Conservation (phyloP, 2,888 invertebrate species). For the Aphodius sticticus region DNA sequence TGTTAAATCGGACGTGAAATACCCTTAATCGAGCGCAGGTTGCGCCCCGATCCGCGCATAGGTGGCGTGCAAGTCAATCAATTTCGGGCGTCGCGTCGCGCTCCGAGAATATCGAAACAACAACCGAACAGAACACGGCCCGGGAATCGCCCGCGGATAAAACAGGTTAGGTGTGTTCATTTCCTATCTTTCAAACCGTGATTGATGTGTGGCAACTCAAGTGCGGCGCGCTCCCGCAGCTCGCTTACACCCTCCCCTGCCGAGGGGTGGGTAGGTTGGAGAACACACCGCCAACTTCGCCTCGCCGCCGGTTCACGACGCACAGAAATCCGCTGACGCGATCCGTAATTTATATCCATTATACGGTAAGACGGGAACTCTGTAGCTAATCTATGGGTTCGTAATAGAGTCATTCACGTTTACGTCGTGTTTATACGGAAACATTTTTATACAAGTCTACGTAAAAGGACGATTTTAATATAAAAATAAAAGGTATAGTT, state of each 20-base stretch:
- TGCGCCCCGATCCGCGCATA: conserved; percentile 22
- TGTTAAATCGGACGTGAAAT: conserved; percentile 35
- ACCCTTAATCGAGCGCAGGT: conserved; percentile 32
- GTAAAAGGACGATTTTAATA: too few species aligned
- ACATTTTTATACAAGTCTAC: too few species aligned
- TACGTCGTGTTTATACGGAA: background rate
- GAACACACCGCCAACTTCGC: too few species aligned
- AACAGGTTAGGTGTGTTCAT: conserved; percentile 59
- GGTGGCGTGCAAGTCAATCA: conserved; percentile 46
- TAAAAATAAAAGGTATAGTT: too few species aligned
- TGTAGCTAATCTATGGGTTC: background rate
- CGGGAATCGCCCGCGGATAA: conserved; percentile 51
- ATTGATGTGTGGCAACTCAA: conserved; percentile 56
- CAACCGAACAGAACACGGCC: conserved; percentile 44
- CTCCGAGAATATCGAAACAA: conserved; percentile 42
- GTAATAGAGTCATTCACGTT: conserved; percentile 1
- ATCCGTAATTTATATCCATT: conserved; percentile 36
- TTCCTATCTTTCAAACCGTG: conserved; percentile 60
- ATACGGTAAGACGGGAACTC: conserved; percentile 17
- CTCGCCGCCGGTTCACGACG: background rate
- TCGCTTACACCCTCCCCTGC: conserved; percentile 30
- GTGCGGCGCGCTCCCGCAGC: conserved; percentile 38
- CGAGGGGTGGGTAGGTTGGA: too few species aligned
- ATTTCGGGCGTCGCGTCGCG: too few species aligned
- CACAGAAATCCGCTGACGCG: conserved; percentile 33